Conservation (phyloP, 2,888 invertebrate genomes). For the Apodemia zela region DNA sequence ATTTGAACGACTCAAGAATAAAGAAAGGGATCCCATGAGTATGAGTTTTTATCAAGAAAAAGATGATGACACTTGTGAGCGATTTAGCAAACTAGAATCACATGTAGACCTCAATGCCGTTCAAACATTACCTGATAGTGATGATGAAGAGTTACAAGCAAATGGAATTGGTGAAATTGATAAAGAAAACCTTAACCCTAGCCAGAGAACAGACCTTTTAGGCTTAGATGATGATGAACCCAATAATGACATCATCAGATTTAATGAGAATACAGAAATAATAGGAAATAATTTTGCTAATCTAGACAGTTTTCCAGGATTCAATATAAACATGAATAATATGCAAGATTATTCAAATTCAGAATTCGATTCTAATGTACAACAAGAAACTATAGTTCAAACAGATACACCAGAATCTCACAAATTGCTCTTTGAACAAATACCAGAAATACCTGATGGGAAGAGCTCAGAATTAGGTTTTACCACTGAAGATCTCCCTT, state of each 20-base stretch:
- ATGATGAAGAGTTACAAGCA: slow-evolving; percentile 64
- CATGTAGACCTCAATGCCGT: slow-evolving; percentile 82
- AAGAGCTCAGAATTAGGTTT: slow-evolving; percentile 73
- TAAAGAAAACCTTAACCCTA: slow-evolving; percentile 63
- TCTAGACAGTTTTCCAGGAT: slow-evolving; percentile 54
- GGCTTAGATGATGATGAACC: slow-evolving; percentile 47
- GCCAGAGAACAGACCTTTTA: slow-evolving; percentile 45
- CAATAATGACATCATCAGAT: slow-evolving; percentile 62
- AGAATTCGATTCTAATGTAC: slow-evolving; percentile 56
- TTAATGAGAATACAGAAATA: slow-evolving; percentile 51
- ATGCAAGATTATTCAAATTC: slow-evolving; percentile 52
- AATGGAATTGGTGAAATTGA: slow-evolving; percentile 50
- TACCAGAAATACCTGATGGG: slow-evolving; percentile 74
- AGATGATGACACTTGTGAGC: slow-evolving; percentile 75
- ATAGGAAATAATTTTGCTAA: slow-evolving; percentile 43
- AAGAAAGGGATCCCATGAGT: slow-evolving; percentile 83
- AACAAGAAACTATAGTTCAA: slow-evolving; percentile 53
- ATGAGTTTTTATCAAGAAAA: slow-evolving; percentile 84
- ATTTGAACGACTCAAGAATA: slow-evolving; percentile 74
- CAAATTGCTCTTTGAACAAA: slow-evolving; percentile 72
- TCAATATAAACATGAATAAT: slow-evolving; percentile 47
- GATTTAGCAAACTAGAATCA: slow-evolving; percentile 53
- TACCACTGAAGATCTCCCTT: slow-evolving; percentile 58
- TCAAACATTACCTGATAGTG: slow-evolving; percentile 76
- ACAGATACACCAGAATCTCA: slow-evolving; percentile 76